Evolutionary conservation across 2,113 vertebrate genomes (phyloP).

Genomic region (Aspidoscelis tigris): DNA sequence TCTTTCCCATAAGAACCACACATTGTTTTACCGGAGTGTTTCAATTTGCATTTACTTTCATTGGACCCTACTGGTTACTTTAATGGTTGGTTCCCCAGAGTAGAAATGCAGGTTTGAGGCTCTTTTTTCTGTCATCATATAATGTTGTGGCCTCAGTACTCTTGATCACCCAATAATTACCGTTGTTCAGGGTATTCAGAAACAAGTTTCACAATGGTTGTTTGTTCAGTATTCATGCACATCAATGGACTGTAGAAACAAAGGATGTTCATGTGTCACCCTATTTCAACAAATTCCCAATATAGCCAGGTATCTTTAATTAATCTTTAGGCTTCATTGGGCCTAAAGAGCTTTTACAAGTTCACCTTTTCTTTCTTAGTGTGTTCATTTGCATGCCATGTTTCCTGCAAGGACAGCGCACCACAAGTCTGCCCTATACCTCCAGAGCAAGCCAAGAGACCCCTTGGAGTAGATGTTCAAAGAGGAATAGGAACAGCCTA

Average conservation of each 20-base stretch:
- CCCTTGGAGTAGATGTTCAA: constrained; percentile 95
- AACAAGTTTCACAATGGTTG: not conserved
- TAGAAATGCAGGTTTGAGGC: not conserved
- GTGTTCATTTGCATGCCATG: constrained; percentile 95
- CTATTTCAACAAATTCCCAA: constrained; percentile 1
- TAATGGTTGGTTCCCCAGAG: not conserved
- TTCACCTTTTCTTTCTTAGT: constrained; percentile 77
- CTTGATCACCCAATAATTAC: not conserved
- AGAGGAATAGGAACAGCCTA: constrained; percentile 96
- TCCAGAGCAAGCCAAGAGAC: constrained; percentile 92
- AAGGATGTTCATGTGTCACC: not conserved
- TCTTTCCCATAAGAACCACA: too few species aligned
- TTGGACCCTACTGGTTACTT: too few species aligned
- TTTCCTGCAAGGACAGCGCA: constrained; percentile 92
- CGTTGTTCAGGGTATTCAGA: not conserved
- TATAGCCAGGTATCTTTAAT: constrained; percentile 13
- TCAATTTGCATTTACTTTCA: too few species aligned
- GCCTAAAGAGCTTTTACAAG: constrained; percentile 13
- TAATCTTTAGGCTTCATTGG: constrained; percentile 32
- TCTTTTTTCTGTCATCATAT: not conserved
- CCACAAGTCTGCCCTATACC: constrained; percentile 96
- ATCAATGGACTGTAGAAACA: not conserved
- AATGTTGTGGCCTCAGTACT: not conserved
- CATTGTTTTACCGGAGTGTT: too few species aligned
- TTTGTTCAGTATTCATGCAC: not conserved